Base-by-base conservation (phyloP, 1,140 invertebrate species). In the Drosophila nebulosa region DNA sequence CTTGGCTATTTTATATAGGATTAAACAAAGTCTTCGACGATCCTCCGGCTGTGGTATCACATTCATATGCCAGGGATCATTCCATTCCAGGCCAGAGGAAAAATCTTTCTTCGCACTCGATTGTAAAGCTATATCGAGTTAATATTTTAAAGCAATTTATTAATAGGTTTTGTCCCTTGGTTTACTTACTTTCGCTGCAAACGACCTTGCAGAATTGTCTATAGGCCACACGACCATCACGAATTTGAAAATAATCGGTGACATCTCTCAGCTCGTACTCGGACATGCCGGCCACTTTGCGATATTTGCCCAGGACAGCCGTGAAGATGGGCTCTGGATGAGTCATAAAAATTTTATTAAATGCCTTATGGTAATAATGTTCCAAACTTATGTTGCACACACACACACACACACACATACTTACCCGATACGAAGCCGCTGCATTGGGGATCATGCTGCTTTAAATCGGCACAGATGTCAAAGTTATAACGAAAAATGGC, bases 181-280 rank as follows among this genome's bases (percentile, higher is more conserved):
- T 3, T 0, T 39, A 78, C 86, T 78, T 12, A 91, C 90, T 92
- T 92, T 94, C 92, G 39, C 94, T 93, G 67, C 95, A 94, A 61
- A 96, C 94, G 60, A 95, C 93, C 79, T 94, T 92, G 71, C 95
- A 96, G 46, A 96, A 93, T 91, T 96, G 95, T 0, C 93, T 93
- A 86, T 96, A 96, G 30, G 94, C 93, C 24, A 96, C 93, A 65
- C 95, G 92, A 36, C 95, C 95, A 91, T 96, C 95, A 52, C 94
- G 94, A 21, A 95, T 92, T 30, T 94, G 93, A 92, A 96, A 96
- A 92, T 95, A 96, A 90, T 95, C 95, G 0, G 94, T 93, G 4
- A 96, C 89, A 77, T 96, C 95, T 10, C 92, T 90, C 39, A 96
- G 93, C 92, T 96, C 95, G 27, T 93, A 92, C 60, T 95, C 94